Evolutionary conservation across 2,888 invertebrate genomes (phyloP).

Genomic region (Amblyjoppa proteus): DNA sequence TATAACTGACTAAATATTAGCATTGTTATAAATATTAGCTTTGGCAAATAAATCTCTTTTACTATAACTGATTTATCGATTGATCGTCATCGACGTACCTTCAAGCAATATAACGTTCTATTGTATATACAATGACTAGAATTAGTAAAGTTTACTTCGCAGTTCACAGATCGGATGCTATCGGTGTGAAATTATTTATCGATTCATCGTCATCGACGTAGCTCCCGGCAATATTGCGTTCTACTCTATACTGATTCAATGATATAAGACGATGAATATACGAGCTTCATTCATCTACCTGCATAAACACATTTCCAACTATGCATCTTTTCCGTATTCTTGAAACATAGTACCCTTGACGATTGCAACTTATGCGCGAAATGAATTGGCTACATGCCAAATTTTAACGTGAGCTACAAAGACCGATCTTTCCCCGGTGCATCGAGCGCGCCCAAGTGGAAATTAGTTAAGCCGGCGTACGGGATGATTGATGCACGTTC

Average conservation of each 20-base stretch:
- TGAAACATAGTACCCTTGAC: background rate
- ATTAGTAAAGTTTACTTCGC: too few species aligned
- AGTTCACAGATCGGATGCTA: too few species aligned
- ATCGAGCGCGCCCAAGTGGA: too few species aligned
- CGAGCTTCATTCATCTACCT: background rate
- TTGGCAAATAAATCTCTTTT: too few species aligned
- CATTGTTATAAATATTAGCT: too few species aligned
- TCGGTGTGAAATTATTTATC: too few species aligned
- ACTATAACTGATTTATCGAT: too few species aligned
- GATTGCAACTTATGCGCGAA: background rate
- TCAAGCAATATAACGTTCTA: too few species aligned
- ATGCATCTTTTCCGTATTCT: background rate
- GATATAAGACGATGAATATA: background rate
- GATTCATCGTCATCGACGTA: too few species aligned
- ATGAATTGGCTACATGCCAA: background rate
- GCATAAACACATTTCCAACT: background rate
- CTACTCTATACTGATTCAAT: background rate
- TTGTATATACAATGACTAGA: too few species aligned
- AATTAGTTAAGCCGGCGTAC: background rate
- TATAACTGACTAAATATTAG: too few species aligned
- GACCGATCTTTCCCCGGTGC: background rate
- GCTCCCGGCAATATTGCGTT: background rate
- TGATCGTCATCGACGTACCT: too few species aligned
- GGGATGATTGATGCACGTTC: background rate
- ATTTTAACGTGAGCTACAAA: constrained; percentile 6